Evolutionary conservation across 2,797 vertebrate species (phyloP).

Genomic region (Hemibagrus guttatus): DNA sequence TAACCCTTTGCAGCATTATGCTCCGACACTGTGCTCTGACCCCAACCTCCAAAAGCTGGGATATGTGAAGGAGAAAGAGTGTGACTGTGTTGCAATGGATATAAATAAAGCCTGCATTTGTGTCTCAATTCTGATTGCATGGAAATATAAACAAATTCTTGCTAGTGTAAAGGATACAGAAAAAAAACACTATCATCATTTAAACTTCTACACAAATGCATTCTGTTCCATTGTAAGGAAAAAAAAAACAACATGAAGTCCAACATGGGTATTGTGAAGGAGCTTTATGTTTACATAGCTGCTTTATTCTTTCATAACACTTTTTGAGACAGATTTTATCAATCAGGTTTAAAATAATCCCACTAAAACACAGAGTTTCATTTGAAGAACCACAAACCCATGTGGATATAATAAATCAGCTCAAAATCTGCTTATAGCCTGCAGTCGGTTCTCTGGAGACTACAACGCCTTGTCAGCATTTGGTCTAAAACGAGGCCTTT

Average conservation of each 20-base stretch:
- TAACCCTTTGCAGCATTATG: too few relatives aligned
- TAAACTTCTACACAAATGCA: background rate
- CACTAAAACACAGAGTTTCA: background rate
- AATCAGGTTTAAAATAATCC: background rate
- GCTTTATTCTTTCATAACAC: background rate
- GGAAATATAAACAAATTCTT: background rate
- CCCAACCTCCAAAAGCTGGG: too few relatives aligned
- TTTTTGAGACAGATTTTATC: background rate
- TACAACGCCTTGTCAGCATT: slow-evolving; percentile 57
- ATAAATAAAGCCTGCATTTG: too few relatives aligned
- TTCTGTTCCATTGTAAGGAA: background rate
- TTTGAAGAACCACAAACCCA: slow-evolving; percentile 8
- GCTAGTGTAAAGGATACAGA: background rate
- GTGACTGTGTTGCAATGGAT: too few relatives aligned
- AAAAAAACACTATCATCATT: background rate
- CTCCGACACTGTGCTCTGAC: too few relatives aligned
- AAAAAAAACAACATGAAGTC: background rate
- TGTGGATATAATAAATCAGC: slow-evolving; percentile 4
- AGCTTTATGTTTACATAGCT: background rate
- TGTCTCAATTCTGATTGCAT: background rate
- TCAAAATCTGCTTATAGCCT: slow-evolving; percentile 1
- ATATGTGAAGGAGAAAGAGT: too few relatives aligned
- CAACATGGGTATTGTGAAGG: background rate
- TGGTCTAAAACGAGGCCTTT: slow-evolving; percentile 60
- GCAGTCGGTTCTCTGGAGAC: background rate